These are phyloP conservation scores for Athetis lepigone DNA, from an alignment of 2,888 invertebrate species.

Conservation along the genomic window DNA sequence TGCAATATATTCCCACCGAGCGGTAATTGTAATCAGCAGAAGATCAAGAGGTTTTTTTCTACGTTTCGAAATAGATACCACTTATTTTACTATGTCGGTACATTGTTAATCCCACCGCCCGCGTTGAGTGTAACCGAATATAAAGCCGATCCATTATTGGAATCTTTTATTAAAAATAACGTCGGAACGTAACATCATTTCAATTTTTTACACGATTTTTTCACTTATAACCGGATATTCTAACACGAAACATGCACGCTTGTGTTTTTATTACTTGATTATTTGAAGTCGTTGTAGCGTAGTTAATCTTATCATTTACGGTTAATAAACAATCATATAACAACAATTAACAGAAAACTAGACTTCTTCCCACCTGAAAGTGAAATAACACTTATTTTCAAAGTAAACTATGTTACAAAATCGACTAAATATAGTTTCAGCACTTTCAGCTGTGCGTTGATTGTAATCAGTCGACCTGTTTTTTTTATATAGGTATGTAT, in stretches of 20 bases:
- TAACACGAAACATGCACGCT: slow-evolving; percentile 49
- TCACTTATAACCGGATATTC: slow-evolving; percentile 31
- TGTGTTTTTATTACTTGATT: slow-evolving; percentile 45
- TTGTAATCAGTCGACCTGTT: no score
- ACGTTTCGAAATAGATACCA: slow-evolving; percentile 73
- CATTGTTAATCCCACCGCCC: slow-evolving; percentile 25
- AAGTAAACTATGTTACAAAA: neutral
- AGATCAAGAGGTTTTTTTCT: slow-evolving; percentile 79
- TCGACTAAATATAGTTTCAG: no score
- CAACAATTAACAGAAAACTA: slow-evolving; percentile 9
- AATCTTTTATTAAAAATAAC: slow-evolving; percentile 32
- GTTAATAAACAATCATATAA: slow-evolving; percentile 25
- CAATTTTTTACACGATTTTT: slow-evolving; percentile 31
- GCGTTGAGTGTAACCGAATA: slow-evolving; percentile 21
- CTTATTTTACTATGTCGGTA: slow-evolving; percentile 52
- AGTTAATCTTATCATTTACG: slow-evolving; percentile 35
- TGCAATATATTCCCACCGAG: slow-evolving; percentile 85
- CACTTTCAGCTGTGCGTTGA: no score
- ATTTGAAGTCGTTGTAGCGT: slow-evolving; percentile 41
- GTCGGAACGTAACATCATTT: slow-evolving; percentile 24
- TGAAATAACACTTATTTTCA: slow-evolving; percentile 16
- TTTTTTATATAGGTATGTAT: no score
- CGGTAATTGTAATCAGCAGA: slow-evolving; percentile 81
- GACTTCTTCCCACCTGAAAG: slow-evolving; percentile 24
- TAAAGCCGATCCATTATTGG: slow-evolving; percentile 31